Percentiles rank a stretch among this genome's conserved stretches.
phyloP scores from a whole-genome alignment of 2,113 vertebrate genomes.

The Poeciliopsis prolifica region DNA sequence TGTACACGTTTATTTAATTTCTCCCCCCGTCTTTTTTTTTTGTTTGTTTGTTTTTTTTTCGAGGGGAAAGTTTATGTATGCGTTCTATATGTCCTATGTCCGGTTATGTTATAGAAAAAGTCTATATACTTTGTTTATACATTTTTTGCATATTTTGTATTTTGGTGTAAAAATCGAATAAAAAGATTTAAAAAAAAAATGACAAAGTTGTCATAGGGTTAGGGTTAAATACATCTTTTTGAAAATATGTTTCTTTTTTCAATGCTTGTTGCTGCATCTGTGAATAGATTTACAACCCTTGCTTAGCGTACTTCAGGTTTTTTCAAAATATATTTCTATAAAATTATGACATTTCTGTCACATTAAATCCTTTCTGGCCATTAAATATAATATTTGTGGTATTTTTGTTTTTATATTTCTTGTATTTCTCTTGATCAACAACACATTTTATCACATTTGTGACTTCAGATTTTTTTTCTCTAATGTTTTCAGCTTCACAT shows the following conservation, averaged over 20 bases:
- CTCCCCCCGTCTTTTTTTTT: too few relatives aligned
- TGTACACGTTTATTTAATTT: too few relatives aligned
- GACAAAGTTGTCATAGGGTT: background rate
- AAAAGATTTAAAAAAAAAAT: too few relatives aligned
- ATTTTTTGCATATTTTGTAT: too few relatives aligned
- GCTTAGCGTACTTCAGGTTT: background rate
- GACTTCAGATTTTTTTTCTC: background rate
- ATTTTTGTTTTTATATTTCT: background rate
- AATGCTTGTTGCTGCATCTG: background rate
- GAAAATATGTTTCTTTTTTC: background rate
- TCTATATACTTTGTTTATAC: too few relatives aligned
- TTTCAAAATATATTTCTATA: background rate
- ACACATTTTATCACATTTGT: background rate
- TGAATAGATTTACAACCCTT: background rate
- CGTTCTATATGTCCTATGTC: too few relatives aligned
- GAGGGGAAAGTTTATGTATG: too few relatives aligned
- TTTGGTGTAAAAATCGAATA: too few relatives aligned
- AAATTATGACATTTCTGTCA: background rate
- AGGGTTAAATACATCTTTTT: background rate
- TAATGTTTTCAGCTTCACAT: background rate
- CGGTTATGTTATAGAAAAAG: too few relatives aligned
- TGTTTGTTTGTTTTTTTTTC: too few relatives aligned
- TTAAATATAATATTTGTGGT: background rate
- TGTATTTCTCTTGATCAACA: background rate
- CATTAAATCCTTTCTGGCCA: background rate